A percentile compares a stretch with the other conserved stretches of the same genome.
phyloP scores from a whole-genome alignment of 2,113 vertebrate species.

The Eurypyga helias region DNA sequence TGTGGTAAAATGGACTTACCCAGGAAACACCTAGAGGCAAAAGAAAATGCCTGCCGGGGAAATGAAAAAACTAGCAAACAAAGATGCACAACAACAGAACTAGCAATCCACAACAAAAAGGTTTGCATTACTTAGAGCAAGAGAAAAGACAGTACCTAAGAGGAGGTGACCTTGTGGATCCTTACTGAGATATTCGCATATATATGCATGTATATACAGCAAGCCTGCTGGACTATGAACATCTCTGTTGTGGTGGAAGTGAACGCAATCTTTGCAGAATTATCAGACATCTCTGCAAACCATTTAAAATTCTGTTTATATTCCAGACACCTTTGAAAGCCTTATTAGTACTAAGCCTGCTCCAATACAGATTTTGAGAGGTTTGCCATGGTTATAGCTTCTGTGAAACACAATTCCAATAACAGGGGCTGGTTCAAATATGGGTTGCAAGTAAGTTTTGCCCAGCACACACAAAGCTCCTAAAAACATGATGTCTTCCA shows the following conservation, averaged over 20 bases:
- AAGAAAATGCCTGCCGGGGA: conserved; percentile 1
- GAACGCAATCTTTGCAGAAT: not conserved
- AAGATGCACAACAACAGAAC: not conserved
- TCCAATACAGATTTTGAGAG: not conserved
- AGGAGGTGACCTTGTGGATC: not conserved
- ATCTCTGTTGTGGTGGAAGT: not conserved
- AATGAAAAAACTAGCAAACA: not conserved
- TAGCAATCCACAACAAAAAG: not conserved
- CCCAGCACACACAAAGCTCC: not conserved
- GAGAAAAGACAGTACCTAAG: not conserved
- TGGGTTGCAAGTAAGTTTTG: not conserved
- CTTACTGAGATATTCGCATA: not conserved
- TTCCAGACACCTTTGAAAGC: not conserved
- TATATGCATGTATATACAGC: not conserved
- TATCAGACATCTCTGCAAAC: not conserved
- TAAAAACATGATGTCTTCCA: not conserved
- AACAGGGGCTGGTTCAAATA: not conserved
- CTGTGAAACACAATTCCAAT: not conserved
- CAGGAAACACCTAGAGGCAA: not conserved
- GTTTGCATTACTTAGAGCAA: not conserved
- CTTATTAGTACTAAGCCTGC: not conserved
- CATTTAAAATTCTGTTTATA: not conserved
- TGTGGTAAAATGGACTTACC: not conserved
- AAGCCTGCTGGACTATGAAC: not conserved
- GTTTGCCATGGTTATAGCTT: not conserved